These are phyloP conservation scores for Dicentrarchus labrax DNA, from an alignment of 2,113 vertebrate species.

Conservation along the genomic window DNA sequence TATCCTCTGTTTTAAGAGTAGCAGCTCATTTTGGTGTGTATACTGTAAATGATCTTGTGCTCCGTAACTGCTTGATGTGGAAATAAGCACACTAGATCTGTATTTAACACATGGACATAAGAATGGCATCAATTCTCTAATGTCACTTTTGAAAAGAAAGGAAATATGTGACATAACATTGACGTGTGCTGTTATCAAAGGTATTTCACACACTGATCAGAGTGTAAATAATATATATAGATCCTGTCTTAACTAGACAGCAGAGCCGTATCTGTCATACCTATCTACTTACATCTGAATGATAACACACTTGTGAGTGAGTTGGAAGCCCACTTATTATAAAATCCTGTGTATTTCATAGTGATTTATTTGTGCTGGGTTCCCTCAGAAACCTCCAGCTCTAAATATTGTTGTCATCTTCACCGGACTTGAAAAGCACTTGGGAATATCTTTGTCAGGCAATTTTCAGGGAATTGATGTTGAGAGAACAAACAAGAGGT, in stretches of 20 bases:
- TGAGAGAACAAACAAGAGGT: background rate
- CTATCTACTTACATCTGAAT: background rate
- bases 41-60: no score
- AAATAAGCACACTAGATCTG: no score
- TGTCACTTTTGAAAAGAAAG: no score
- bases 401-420: background rate
- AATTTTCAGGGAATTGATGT: background rate
- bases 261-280: background rate
- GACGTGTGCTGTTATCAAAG: no score
- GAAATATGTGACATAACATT: no score
- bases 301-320: background rate
- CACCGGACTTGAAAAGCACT: conserved; percentile 22
- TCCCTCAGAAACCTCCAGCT: background rate
- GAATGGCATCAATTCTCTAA: no score
- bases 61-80: no score
- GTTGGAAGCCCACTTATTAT: background rate
- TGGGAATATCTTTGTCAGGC: conserved; percentile 3
- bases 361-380: background rate
- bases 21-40: no score
- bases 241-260: background rate
- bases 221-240: no score
- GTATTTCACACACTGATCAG: no score
- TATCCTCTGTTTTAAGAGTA: no score
- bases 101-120: no score
- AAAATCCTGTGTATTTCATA: background rate